These are phyloP conservation scores for Nibea albiflora DNA, from an alignment of 2,113 vertebrate species.

Conservation along the genomic window DNA sequence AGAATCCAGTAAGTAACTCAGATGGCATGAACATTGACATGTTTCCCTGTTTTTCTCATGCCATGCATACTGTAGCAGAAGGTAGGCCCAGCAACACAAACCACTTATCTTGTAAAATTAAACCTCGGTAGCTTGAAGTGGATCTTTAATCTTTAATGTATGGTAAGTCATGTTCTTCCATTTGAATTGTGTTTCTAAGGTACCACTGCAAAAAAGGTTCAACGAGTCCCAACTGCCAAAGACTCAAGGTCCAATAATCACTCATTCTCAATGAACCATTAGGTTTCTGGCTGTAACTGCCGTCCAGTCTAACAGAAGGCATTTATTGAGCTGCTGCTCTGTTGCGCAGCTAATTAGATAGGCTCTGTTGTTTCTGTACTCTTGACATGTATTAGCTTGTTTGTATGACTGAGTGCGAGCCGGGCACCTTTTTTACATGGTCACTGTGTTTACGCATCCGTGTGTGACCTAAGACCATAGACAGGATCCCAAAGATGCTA, in stretches of 20 bases:
- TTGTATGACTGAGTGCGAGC: constrained; percentile 68
- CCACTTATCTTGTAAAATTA: constrained; percentile 10
- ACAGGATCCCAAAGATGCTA: constrained; percentile 20
- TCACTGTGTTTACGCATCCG: constrained; percentile 38
- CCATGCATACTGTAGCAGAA: background rate
- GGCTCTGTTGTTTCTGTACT: constrained; percentile 69
- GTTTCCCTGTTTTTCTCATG: background rate
- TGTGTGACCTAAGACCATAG: constrained; percentile 21
- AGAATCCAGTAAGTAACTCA: constrained; percentile 17
- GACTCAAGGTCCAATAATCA: constrained; percentile 68
- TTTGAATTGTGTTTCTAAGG: constrained; percentile 29
- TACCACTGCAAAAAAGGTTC: constrained; percentile 63
- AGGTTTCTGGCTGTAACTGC: constrained; percentile 71
- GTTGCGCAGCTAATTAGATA: constrained; percentile 78
- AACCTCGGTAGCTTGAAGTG: background rate
- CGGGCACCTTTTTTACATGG: constrained; percentile 55
- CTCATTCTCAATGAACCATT: constrained; percentile 79
- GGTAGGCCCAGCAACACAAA: background rate
- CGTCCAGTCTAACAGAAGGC: constrained; percentile 65
- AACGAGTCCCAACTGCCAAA: constrained; percentile 64
- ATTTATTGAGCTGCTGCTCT: constrained; percentile 78
- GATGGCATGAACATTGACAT: background rate
- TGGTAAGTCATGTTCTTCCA: constrained; percentile 7
- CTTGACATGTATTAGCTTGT: constrained; percentile 72
- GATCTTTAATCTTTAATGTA: constrained; percentile 15